phyloP scores from a whole-genome alignment of 1,140 invertebrate genomes.

The Orchestia grillus region DNA sequence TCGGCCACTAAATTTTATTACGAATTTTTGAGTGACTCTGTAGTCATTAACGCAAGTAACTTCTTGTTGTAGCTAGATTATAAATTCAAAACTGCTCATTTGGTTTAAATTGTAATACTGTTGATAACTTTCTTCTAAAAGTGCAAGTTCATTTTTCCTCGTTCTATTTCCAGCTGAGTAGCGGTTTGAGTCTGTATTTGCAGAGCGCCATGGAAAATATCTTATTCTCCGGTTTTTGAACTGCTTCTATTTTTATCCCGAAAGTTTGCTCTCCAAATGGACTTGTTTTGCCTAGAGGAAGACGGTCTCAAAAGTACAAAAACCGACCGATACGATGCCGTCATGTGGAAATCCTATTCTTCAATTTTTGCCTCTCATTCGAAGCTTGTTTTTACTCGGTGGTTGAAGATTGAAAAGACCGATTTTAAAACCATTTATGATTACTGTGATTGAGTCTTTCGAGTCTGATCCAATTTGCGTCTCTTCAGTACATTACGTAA shows the following conservation, averaged over 20 bases:
- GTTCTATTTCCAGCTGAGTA: background rate
- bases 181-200: background rate
- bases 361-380: background rate
- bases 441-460: background rate
- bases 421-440: background rate
- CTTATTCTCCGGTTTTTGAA: background rate
- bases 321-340: background rate
- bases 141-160: too few species aligned
- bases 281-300: background rate
- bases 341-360: background rate
- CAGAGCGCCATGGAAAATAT: background rate
- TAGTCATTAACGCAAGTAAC: background rate
- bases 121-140: too few species aligned
- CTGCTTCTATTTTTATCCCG: background rate
- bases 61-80: too few species aligned
- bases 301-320: background rate
- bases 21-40: background rate
- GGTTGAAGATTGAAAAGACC: background rate
- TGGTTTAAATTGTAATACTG: too few species aligned
- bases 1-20: too few species aligned
- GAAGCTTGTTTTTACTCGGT: background rate
- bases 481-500: background rate
- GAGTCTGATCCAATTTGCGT: background rate
- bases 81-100: too few species aligned
- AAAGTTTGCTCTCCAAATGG: background rate